Conservation (phyloP, 2,113 vertebrate species). For the Microcebus ravelobensis region DNA sequence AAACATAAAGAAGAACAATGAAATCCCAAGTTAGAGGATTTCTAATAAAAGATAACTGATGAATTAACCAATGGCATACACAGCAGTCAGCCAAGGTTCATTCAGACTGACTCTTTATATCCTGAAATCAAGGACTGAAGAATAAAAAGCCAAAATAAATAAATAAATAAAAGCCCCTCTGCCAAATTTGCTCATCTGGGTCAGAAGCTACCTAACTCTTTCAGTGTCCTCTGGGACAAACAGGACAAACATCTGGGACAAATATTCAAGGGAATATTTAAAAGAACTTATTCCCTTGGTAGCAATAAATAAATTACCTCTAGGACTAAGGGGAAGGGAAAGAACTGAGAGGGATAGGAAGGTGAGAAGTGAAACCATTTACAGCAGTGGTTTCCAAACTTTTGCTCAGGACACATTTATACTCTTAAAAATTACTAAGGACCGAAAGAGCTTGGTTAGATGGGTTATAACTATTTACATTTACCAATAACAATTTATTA, state of each 20-base stretch:
- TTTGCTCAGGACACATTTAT: neutral
- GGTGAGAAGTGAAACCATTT: neutral
- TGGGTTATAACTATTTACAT: neutral
- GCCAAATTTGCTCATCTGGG: neutral
- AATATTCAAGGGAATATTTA: neutral
- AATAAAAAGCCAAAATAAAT: neutral
- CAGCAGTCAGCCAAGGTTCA: neutral
- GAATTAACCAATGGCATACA: neutral
- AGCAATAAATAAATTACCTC: neutral
- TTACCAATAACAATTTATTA: neutral
- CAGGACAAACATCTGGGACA: neutral
- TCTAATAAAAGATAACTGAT: slow-evolving; percentile 20
- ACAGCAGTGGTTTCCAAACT: neutral
- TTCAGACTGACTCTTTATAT: neutral
- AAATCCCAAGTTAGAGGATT: slow-evolving; percentile 8
- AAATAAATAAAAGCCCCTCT: neutral
- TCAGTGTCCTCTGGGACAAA: neutral
- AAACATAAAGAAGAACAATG: slow-evolving; percentile 8
- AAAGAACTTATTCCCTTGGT: neutral
- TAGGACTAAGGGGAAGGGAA: neutral
- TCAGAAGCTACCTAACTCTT: neutral
- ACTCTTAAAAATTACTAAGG: neutral
- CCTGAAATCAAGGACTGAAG: neutral
- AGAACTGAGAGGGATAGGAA: neutral
- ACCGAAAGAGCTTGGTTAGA: neutral